A percentile compares a stretch with the other conserved stretches of the same genome.
Evolutionary conservation across 2,113 vertebrate species (phyloP).

Genomic region (Amphiprion percula): DNA sequence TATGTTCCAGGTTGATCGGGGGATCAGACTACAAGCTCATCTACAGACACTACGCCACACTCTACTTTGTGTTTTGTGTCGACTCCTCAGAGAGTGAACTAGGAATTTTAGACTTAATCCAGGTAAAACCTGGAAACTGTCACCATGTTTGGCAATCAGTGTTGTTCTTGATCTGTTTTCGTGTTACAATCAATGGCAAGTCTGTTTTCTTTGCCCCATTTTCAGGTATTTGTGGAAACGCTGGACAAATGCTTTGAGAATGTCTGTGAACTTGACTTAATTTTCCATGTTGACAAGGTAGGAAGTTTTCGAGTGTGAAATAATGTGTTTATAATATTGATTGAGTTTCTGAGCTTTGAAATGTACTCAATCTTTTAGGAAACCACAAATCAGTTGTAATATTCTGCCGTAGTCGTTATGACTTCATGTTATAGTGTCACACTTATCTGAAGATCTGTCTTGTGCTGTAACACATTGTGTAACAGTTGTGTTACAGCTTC

Average conservation of each 20-base stretch:
- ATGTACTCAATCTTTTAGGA: neutral
- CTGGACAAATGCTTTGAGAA: constrained; percentile 99
- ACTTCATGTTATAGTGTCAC: neutral
- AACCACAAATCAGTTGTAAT: neutral
- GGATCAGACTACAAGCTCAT: constrained; percentile 99
- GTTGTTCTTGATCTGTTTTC: neutral
- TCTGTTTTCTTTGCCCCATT: neutral
- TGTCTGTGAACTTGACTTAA: constrained; percentile 98
- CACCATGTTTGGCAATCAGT: too few relatives aligned
- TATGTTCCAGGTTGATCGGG: constrained; percentile 92
- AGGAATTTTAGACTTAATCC: constrained; percentile 99
- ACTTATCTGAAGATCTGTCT: neutral
- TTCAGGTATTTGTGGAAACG: constrained; percentile 98
- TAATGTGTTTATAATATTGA: neutral
- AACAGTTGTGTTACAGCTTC: neutral
- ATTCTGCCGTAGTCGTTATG: neutral
- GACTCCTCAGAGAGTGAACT: constrained; percentile 99
- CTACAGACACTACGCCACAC: constrained; percentile 98
- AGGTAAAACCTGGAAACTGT: constrained; percentile 83
- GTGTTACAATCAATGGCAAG: neutral
- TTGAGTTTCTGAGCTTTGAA: neutral
- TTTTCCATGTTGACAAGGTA: constrained; percentile 99
- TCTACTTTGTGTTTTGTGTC: constrained; percentile 99
- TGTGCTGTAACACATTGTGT: neutral
- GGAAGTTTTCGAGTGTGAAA: constrained; percentile 32